phyloP scores from a whole-genome alignment of 2,113 vertebrate species.

The Elachura formosa region DNA sequence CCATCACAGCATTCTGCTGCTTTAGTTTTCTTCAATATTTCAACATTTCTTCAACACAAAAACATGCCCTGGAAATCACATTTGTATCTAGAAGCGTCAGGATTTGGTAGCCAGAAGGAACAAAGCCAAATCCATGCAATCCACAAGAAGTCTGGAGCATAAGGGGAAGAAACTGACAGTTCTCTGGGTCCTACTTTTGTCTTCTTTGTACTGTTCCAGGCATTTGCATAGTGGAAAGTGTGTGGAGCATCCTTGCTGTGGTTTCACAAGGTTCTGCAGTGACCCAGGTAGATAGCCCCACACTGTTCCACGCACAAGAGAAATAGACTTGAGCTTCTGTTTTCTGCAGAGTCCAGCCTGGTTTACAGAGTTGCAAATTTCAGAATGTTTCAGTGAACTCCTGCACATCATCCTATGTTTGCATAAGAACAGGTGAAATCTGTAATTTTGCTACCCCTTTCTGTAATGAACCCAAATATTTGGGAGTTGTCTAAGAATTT shows the following conservation, averaged over 20 bases:
- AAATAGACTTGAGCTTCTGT: background rate
- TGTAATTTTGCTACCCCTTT: background rate
- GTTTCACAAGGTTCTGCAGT: background rate
- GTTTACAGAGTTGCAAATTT: background rate
- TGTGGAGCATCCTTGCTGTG: background rate
- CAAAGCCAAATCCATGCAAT: background rate
- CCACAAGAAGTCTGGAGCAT: background rate
- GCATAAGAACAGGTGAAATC: background rate
- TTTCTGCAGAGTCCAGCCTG: background rate
- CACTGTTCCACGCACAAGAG: background rate
- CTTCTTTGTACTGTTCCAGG: background rate
- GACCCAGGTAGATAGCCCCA: background rate
- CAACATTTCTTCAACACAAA: background rate
- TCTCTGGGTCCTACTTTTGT: background rate
- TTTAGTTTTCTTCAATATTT: background rate
- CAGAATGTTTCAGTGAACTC: background rate
- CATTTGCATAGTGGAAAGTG: background rate
- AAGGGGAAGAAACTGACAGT: background rate
- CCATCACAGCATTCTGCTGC: background rate
- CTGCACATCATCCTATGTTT: background rate
- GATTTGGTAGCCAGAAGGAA: background rate
- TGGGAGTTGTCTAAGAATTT: background rate
- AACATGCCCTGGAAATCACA: background rate
- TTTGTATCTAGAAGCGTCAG: background rate
- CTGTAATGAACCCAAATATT: accelerated